Percentiles rank a stretch among this genome's conserved stretches.
Conservation (phyloP, 2,113 vertebrate species). For the Campylorhamphus procurvoides region DNA sequence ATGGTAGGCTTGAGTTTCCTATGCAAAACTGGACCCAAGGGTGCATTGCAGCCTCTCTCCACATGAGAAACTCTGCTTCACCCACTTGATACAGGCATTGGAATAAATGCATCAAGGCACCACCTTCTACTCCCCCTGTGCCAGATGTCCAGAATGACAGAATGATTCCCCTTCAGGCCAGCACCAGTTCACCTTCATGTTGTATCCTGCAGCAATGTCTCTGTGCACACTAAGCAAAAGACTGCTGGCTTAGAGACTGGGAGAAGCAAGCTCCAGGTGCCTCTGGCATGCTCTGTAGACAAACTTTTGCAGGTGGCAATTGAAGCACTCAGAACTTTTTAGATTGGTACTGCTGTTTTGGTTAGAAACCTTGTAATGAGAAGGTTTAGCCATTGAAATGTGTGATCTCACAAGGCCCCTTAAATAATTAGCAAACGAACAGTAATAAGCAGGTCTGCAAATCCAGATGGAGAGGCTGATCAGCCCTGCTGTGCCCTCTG, state of each 20-base stretch:
- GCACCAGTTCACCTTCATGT: rapidly evolving
- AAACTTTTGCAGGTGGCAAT: background rate
- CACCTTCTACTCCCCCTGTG: background rate
- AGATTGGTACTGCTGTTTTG: background rate
- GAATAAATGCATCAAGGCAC: background rate
- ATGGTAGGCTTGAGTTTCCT: background rate
- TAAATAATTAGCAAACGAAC: background rate
- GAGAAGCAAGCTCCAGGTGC: background rate
- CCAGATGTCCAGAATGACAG: background rate
- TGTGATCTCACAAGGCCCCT: background rate
- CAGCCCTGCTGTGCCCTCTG: background rate
- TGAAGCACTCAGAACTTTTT: background rate
- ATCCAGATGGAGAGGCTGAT: background rate
- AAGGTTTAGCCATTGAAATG: background rate
- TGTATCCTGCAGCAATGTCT: background rate
- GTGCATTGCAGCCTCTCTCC: background rate
- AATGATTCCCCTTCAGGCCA: background rate
- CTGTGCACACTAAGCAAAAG: background rate
- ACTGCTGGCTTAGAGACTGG: background rate
- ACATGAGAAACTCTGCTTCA: background rate
- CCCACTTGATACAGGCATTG: background rate
- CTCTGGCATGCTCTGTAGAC: background rate
- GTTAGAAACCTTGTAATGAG: background rate
- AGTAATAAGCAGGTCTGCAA: background rate
- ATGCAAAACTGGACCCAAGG: background rate